phyloP scores from a whole-genome alignment of 2,113 vertebrate species.

The Thunnus maccoyii region DNA sequence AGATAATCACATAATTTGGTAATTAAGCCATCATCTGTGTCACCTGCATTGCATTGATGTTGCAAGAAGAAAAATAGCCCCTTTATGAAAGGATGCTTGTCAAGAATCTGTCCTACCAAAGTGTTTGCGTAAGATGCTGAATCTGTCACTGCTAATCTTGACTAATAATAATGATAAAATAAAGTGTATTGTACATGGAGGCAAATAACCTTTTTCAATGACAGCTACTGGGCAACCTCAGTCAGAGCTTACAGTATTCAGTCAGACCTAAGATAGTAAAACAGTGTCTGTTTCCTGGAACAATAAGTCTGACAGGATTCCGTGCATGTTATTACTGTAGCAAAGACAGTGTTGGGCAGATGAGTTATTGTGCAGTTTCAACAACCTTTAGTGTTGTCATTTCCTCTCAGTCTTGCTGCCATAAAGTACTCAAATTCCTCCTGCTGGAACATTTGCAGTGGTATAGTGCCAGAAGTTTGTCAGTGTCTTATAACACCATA shows the following conservation, averaged over 20 bases:
- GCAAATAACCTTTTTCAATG: neutral
- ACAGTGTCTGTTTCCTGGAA: constrained; percentile 19
- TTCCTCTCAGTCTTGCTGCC: neutral
- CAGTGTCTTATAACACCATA: constrained; percentile 15
- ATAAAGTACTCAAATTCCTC: neutral
- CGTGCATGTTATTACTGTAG: constrained; percentile 1
- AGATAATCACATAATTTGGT: too few relatives aligned
- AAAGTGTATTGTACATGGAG: neutral
- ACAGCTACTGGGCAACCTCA: constrained; percentile 3
- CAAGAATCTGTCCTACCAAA: constrained; percentile 1
- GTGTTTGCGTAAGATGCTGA: neutral
- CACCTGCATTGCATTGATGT: too few relatives aligned
- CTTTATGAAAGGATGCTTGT: neutral
- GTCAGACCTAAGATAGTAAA: constrained; percentile 4
- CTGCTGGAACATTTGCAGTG: constrained; percentile 4
- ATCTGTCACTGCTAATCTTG: too few relatives aligned
- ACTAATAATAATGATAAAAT: too few relatives aligned
- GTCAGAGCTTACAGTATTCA: neutral
- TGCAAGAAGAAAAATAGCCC: neutral
- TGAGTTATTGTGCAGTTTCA: constrained; percentile 1
- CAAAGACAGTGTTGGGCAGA: neutral
- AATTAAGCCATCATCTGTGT: too few relatives aligned
- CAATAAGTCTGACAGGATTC: constrained; percentile 1
- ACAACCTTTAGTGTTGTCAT: neutral
- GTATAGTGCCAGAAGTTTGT: constrained; percentile 17